Evolutionary conservation across 2,113 vertebrate species (phyloP), one percentile per base, ranked within the genome.

Genomic region (Herpetotheres cachinnans): DNA sequence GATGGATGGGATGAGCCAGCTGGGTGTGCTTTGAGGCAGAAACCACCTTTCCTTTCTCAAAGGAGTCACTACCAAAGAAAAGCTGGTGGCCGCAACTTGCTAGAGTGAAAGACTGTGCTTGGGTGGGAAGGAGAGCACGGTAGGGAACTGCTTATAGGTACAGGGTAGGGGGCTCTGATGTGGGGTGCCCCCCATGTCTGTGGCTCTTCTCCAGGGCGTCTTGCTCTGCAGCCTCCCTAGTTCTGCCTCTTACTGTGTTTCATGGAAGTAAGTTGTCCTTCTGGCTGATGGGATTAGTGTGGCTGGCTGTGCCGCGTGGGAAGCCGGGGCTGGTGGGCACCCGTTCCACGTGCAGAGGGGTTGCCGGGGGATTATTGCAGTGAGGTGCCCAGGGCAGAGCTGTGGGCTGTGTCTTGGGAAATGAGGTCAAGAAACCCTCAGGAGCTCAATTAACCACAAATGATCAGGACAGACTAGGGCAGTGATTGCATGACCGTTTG

Each of bases 1-100:
- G 70, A 97, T 92, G 86, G 86, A 95, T 97, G 90, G 72, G 82
- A 79, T 9, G 24, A 93, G 81, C 73, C 59, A 91, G 79, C 72
- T 74, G 91, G 77, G 63, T 85, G 72, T 66, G 81, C 93, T 87
- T 46, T 74, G 73, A 87, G 87, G 44, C 89, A 90, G 61, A 94
- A 92, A 70, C 67, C 54, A 83, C 88, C 86, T 50, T 76, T 63
- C 58, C 65, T 69, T 63, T 38, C 34, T 67, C 42, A 46, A 24
- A 77, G 40, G 32, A 82, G 55, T 47, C 12, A 6, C 34, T 32
- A 14, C 34, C 19, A 58, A 86, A 50, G 66, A 38, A 89, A 77
- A 79, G 49, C 38, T 65, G 34, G 34, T 80, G 62, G 14, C 30
- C 74, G 61, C 22, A 50, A 0, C 14, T 70, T 61, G 47, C 44